Conservation (phyloP, 2,797 vertebrate genomes). For the Podarcis lilfordi region DNA sequence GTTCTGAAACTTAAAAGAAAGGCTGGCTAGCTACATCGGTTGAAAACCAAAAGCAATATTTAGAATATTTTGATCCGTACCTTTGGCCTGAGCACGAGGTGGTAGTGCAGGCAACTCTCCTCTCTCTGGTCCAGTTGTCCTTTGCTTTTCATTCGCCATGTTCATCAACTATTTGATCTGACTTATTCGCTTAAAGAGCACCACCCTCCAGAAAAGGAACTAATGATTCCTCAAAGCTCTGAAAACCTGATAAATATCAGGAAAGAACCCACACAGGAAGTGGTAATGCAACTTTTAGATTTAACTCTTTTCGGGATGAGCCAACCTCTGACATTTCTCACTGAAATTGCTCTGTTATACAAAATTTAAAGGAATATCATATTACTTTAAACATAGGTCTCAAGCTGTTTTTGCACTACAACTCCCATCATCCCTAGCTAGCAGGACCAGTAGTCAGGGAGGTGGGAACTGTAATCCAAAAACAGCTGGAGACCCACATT, state of each 20-base stretch:
- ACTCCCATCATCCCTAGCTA: too few species aligned
- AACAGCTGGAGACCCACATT: too few species aligned
- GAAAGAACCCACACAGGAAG: neutral
- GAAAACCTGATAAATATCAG: neutral
- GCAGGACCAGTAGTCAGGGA: too few species aligned
- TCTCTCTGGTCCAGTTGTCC: neutral
- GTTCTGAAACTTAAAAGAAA: too few species aligned
- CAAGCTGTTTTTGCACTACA: too few species aligned
- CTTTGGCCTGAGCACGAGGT: neutral
- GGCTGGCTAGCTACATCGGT: neutral
- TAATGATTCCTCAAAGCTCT: neutral
- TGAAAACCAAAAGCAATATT: neutral
- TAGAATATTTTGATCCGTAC: neutral
- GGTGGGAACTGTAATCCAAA: too few species aligned
- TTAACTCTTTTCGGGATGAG: neutral
- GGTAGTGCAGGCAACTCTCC: neutral
- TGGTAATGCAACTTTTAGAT: neutral
- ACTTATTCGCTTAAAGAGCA: neutral
- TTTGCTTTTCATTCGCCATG: neutral
- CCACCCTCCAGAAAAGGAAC: neutral
- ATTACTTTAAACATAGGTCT: too few species aligned
- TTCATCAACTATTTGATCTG: neutral
- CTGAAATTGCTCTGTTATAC: neutral
- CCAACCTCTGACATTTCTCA: neutral
- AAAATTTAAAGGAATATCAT: too few species aligned